Conservation (phyloP, 2,888 invertebrate species). For the Ophion ellenae region DNA sequence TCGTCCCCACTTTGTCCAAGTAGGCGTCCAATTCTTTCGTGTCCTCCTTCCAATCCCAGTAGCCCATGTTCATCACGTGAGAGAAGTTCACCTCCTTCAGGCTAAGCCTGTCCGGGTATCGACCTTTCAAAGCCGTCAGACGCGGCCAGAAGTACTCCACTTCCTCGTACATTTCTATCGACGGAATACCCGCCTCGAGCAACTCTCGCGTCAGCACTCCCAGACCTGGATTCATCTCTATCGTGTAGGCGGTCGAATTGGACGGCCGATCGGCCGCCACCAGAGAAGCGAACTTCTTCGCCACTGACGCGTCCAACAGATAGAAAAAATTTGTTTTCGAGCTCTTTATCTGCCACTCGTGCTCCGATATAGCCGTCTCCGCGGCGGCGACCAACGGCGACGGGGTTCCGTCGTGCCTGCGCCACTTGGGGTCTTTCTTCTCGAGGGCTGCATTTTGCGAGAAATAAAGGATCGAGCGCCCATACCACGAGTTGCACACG, state of each 20-base stretch:
- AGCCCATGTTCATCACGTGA: slow-evolving; percentile 85
- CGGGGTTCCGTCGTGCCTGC: neutral
- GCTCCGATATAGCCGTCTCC: neutral
- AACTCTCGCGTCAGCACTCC: slow-evolving; percentile 87
- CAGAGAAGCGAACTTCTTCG: slow-evolving; percentile 82
- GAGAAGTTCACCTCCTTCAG: slow-evolving; percentile 86
- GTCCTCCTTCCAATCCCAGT: slow-evolving; percentile 86
- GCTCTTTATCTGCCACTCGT: neutral
- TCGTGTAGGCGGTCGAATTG: slow-evolving; percentile 80
- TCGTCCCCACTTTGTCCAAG: slow-evolving; percentile 85
- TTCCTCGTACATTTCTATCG: slow-evolving; percentile 87
- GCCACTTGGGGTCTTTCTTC: neutral
- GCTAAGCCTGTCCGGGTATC: slow-evolving; percentile 83
- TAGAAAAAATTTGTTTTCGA: slow-evolving; percentile 83
- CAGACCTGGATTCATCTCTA: slow-evolving; percentile 90
- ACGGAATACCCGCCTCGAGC: slow-evolving; percentile 84
- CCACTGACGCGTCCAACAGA: slow-evolving; percentile 83
- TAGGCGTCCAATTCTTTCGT: slow-evolving; percentile 85
- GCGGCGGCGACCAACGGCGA: neutral
- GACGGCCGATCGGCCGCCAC: slow-evolving; percentile 81
- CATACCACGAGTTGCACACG: neutral
- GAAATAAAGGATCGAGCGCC: neutral
- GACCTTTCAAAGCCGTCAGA: slow-evolving; percentile 83
- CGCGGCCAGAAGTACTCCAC: slow-evolving; percentile 84
- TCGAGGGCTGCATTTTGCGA: neutral